Evolutionary conservation across 1,140 invertebrate species (phyloP), one percentile per base, ranked within the genome.

Genomic region (Chelonus insularis): DNA sequence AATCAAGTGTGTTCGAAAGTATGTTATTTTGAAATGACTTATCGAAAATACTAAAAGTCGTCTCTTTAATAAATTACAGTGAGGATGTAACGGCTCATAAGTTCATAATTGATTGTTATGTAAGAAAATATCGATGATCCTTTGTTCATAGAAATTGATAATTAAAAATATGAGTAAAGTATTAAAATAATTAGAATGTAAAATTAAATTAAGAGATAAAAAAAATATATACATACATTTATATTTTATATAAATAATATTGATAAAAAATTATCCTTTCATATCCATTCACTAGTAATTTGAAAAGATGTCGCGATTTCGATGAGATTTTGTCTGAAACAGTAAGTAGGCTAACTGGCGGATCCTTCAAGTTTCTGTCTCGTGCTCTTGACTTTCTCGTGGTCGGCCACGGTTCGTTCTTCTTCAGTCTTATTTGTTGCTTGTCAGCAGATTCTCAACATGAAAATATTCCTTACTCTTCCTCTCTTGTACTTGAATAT

Each of bases 301-400:
- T 4, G 25, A 3, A 29, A 29, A 7, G 25, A 29, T 29, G 25
- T 23, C 8, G 12, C n/a, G 16, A 9, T 14, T 52, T 8, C n/a
- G 16, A 32, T 6, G 6, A 8, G 29, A 20, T 29, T 52, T 52
- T 9, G 50, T 52, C 11, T 52, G 21, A 7, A 6, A 14, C 25
- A 52, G 29, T 52, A 52, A 52, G 50, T 52, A 52, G 50, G 50
- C 50, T 52, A 52, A 52, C 50, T 52, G 50, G 25, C 50, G 50
- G 50, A 52, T 52, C 29, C 50, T 52, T 34, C 29, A 32, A 14
- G 23, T 5, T 34, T 16, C 29, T 34, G n/a, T n/a, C 23, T n/a
- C 50, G 25, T 25, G 50, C 50, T 34, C 50, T 52, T 52, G 50
- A 52, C 50, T 52, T 52, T 52, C 50, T 52, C 50, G 25, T 34